Base-by-base conservation (phyloP, 2,888 invertebrate genomes). In the Eupithecia subumbrata region DNA sequence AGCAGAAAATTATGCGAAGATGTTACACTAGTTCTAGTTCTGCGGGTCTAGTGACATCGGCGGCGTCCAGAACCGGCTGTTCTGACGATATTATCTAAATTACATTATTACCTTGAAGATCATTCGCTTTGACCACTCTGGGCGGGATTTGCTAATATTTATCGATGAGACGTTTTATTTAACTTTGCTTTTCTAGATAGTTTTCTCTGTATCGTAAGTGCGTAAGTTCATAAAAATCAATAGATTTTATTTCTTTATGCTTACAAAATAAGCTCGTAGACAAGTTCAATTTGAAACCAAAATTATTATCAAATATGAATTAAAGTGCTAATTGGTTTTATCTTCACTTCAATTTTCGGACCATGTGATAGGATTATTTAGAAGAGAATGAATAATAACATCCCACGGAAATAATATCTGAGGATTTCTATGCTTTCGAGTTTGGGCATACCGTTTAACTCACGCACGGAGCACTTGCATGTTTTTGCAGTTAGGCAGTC, bases 41-140 rank as follows among this genome's bases (percentile, higher is more conserved):
- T 79, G 79, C 78, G 70, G 77, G 79, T 78, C 80, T 79, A 76
- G 79, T 79, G 79, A 79, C 80, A 79, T 80, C 78, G 79, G 68
- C 73, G 75, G 68, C 73, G 75, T 52, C 72, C 60, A 73, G 69
- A 82, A 82, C 82, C 82, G 82, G 82, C 74, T 82, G 43, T 34
- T 12, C 68, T 52, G 37, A 75, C 74, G 71, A 80, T 80, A 88
- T 87, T 86, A 91, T 91, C 88, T 89, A 89, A 90, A 92, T 92
- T 86, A 88, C 84, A 84, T 87, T 87, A 92, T 92, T 91, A 90
- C 87, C 88, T 89, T 91, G 86, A 85, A 84, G 87, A 89, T 88
- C 86, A 88, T 90, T 85, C 83, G 86, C 84, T 85, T 85, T 85
- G 87, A 87, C 89, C 88, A 87, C 84, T 83, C 85, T 69, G 52